Percentiles rank a stretch among this genome's conserved stretches.
phyloP scores from a whole-genome alignment of 2,797 vertebrate genomes.

The Acridotheres tristis region DNA sequence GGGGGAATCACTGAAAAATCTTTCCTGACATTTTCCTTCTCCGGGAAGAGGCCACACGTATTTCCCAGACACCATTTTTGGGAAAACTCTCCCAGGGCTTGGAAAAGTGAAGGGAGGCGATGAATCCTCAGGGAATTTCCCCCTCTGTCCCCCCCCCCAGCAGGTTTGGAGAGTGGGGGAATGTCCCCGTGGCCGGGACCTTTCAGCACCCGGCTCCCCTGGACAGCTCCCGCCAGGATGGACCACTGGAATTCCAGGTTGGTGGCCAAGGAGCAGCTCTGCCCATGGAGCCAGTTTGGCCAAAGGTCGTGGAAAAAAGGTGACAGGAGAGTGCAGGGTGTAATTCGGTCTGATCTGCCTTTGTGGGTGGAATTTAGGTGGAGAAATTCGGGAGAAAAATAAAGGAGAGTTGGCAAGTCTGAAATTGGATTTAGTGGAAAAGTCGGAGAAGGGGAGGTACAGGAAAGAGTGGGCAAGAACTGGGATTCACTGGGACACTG shows the following conservation, averaged over 20 bases:
- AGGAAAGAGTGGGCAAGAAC: neutral
- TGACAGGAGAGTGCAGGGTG: neutral
- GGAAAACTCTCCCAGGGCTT: neutral
- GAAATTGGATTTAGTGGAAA: neutral
- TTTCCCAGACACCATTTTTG: neutral
- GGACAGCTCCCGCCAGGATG: neutral
- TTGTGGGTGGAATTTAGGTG: neutral
- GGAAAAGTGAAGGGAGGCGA: accelerated
- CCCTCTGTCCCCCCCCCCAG: no score
- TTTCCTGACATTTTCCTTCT: neutral
- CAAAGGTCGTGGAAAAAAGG: neutral
- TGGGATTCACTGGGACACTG: no score
- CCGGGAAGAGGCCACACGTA: accelerated
- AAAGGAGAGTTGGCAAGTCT: accelerated
- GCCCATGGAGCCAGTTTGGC: accelerated
- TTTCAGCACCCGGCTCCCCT: neutral
- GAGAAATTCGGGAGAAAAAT: neutral
- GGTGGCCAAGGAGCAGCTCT: neutral
- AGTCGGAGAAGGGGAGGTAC: neutral
- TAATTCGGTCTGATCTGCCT: neutral
- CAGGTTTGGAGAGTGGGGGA: accelerated
- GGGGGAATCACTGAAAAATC: neutral
- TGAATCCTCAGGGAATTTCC: neutral
- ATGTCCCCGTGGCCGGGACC: accelerated
- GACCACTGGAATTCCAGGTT: accelerated